Conservation (phyloP, 53 echinoderm and acorn worm species). For the Antedon mediterranea region DNA sequence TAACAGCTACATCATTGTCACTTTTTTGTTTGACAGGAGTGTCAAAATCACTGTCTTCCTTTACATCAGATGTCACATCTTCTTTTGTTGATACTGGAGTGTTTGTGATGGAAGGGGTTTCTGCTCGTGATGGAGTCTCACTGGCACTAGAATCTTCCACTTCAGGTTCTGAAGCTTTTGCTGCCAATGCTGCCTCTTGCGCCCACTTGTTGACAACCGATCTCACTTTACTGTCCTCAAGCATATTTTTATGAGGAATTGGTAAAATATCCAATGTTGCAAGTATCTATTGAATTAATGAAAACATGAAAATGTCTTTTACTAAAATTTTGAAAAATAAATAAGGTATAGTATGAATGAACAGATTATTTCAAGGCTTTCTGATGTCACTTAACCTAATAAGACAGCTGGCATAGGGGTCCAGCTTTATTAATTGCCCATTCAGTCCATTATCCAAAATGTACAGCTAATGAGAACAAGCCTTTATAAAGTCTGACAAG, state of each 20-base stretch:
- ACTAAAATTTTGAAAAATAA: neutral
- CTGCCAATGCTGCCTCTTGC: slow-evolving; percentile 29
- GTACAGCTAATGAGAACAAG: too few relatives aligned
- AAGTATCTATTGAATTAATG: slow-evolving; percentile 35
- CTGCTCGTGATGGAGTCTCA: slow-evolving; percentile 46
- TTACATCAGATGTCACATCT: slow-evolving; percentile 7
- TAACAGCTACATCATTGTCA: slow-evolving; percentile 33
- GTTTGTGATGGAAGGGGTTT: slow-evolving; percentile 29
- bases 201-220: slow-evolving; percentile 83
- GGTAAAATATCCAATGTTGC: slow-evolving; percentile 58
- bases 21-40: slow-evolving; percentile 12
- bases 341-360: neutral
- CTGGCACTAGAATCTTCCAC: slow-evolving; percentile 74
- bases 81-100: slow-evolving; percentile 4
- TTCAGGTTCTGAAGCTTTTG: slow-evolving; percentile 26
- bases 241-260: slow-evolving; percentile 72
- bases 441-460: too few relatives aligned
- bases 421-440: too few relatives aligned
- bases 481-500: too few relatives aligned
- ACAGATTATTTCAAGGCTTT: neutral
- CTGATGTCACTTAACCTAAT: too few relatives aligned
- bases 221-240: slow-evolving; percentile 86
- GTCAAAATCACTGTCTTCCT: slow-evolving; percentile 8
- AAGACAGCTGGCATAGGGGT: too few relatives aligned
- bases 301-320: neutral